Evolutionary conservation across 2,888 invertebrate genomes (phyloP).

Genomic region (Chymomyza procnemis): DNA sequence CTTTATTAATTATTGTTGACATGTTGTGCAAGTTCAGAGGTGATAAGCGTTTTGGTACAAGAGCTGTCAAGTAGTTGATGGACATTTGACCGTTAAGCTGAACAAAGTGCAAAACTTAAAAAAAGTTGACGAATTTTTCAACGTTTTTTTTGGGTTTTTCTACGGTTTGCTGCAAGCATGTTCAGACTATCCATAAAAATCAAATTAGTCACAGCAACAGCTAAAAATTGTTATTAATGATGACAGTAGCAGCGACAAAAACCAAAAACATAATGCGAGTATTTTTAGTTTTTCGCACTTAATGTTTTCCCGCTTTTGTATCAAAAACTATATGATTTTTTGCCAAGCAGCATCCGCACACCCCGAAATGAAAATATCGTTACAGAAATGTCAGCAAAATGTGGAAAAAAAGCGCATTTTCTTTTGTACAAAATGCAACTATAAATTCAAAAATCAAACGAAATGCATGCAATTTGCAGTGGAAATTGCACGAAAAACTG

Average conservation of each 20-base stretch:
- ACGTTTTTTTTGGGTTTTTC: background rate
- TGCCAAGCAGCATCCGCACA: conserved; percentile 11
- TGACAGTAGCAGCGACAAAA: conserved; percentile 23
- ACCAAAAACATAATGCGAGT: conserved; percentile 29
- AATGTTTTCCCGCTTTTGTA: conserved; percentile 15
- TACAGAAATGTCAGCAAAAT: conserved; percentile 39
- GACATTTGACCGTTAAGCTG: conserved; percentile 66
- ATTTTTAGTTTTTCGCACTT: conserved; percentile 38
- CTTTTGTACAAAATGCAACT: conserved; percentile 17
- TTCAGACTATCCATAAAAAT: conserved; percentile 61
- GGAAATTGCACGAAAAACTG: conserved; percentile 60
- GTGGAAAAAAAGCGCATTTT: conserved; percentile 18
- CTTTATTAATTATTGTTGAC: conserved; percentile 59
- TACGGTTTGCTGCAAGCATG: background rate
- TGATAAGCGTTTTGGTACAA: conserved; percentile 58
- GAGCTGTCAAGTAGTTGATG: conserved; percentile 33
- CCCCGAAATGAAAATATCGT: conserved; percentile 44
- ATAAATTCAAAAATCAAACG: conserved; percentile 20
- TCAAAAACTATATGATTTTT: conserved; percentile 2
- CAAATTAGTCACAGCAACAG: conserved; percentile 72
- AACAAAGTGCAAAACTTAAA: background rate
- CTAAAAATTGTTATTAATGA: conserved; percentile 71
- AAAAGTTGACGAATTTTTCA: background rate
- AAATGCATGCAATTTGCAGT: conserved; percentile 38
- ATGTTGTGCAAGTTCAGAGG: conserved; percentile 47